Base-by-base conservation (phyloP, 2,888 invertebrate species). In the Sminthurides aquaticus region DNA sequence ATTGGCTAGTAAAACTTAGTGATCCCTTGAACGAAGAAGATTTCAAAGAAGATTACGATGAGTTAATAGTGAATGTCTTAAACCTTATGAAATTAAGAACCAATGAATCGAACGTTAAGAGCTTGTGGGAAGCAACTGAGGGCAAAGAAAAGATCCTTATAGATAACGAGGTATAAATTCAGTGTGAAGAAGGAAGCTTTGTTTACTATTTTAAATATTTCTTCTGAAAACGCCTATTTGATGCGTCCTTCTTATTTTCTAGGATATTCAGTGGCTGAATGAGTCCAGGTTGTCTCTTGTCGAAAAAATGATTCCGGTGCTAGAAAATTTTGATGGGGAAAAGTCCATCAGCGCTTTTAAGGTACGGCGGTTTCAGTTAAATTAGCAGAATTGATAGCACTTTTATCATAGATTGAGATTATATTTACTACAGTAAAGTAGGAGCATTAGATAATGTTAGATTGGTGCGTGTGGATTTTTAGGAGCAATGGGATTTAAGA, bases 291-390 rank as follows among this genome's bases (percentile, higher is more conserved):
- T 67, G 49, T 64, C 68, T 1, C 57, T 74, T 65, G 67, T 71
- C 59, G 61, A 67, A 61, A 69, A 74, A 69, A 73, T 74, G 69
- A 67, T 72, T 62, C 68, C 68, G 71, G 74, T 74, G 72, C 72
- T 74, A 70, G 64, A 67, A 49, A 34, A 60, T 29, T 57, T 64
- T 43, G 67, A 66, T 57, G 43, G 66, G 55, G 68, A 65, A 1
- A 64, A 70, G 60, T 62, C 72, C 49, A 60, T 65, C 29, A 70
- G 71, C 25, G 59, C 62, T 54, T 68, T 70, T 60, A 69, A 70
- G 64, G 72, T 74, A 68, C 27, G 67, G 49, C 24, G 20, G 34
- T 24, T 20, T n/a, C 18, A 18, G 20, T 8, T 20, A 20, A 11
- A 18, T 11, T 54, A 18, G 15, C 20, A 22, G 22, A 56, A 56